A percentile compares a stretch with the other conserved stretches of the same genome.
These are phyloP conservation scores for Seriola rivoliana DNA, from an alignment of 2,113 vertebrate species.

Conservation along the genomic window DNA sequence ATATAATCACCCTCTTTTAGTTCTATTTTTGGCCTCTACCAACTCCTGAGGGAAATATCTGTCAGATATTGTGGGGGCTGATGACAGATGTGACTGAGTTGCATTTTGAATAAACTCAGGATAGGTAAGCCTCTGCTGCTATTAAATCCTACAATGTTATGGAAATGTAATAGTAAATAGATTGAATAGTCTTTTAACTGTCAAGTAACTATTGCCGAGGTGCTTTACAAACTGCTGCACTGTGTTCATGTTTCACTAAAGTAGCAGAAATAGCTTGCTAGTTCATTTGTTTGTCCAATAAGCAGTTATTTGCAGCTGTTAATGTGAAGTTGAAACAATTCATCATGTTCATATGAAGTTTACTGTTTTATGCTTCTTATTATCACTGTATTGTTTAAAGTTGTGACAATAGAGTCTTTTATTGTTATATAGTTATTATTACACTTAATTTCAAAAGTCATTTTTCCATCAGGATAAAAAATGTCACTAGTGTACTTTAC, in stretches of 20 bases:
- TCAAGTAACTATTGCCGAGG: background rate
- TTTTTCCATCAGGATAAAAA: too few relatives aligned
- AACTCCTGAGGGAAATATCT: background rate
- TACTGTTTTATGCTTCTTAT: too few relatives aligned
- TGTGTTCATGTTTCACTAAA: background rate
- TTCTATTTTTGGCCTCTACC: background rate
- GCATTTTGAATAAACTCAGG: background rate
- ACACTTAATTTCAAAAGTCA: conserved; percentile 2
- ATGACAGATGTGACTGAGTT: background rate
- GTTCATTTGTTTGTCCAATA: background rate
- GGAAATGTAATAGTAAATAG: background rate
- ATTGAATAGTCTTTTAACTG: background rate
- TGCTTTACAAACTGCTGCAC: background rate
- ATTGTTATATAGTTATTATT: background rate
- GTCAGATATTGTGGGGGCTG: too few relatives aligned
- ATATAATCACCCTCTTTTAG: background rate
- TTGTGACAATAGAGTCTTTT: background rate
- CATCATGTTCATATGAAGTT: background rate
- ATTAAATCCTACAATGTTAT: background rate
- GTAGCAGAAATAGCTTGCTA: background rate
- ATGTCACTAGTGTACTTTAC: too few relatives aligned
- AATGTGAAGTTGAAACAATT: background rate
- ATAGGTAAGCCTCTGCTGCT: background rate
- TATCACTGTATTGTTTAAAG: background rate
- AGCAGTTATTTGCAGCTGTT: background rate